phyloP scores from a whole-genome alignment of 2,113 vertebrate species.

The Microcebus lehilahytsara region DNA sequence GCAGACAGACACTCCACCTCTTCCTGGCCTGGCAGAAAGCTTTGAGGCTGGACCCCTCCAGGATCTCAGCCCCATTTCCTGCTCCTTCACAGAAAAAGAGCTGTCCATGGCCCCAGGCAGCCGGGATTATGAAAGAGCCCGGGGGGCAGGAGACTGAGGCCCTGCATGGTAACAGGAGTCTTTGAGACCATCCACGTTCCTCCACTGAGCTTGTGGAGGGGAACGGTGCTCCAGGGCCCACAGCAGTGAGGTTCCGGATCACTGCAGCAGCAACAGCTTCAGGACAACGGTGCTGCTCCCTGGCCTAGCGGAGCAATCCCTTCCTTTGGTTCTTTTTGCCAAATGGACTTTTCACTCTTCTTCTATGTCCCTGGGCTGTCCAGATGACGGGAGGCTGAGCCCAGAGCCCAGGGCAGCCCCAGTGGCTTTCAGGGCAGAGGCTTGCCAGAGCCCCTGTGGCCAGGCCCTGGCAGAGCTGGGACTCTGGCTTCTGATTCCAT shows the following conservation, averaged over 20 bases:
- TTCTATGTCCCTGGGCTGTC: background rate
- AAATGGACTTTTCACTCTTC: background rate
- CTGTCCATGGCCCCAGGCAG: background rate
- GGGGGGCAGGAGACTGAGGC: accelerated
- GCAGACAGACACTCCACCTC: background rate
- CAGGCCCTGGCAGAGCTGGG: background rate
- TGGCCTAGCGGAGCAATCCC: background rate
- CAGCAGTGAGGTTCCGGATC: accelerated
- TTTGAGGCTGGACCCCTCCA: background rate
- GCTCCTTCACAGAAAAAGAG: background rate
- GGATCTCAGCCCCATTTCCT: background rate
- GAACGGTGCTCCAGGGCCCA: accelerated
- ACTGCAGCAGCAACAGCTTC: background rate
- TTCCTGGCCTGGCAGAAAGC: background rate
- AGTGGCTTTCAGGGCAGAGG: background rate
- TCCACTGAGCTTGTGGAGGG: background rate
- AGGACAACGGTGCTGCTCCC: background rate
- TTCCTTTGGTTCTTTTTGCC: background rate
- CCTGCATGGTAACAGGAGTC: background rate
- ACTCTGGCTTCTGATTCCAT: background rate
- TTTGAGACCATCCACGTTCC: background rate
- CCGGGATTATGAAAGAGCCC: background rate
- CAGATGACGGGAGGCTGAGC: background rate
- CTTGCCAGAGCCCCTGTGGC: background rate
- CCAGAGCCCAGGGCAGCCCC: background rate